Percentiles rank a stretch among this genome's conserved stretches.
Evolutionary conservation across 2,797 vertebrate species (phyloP).

Genomic region (Syngnathus rostellatus): DNA sequence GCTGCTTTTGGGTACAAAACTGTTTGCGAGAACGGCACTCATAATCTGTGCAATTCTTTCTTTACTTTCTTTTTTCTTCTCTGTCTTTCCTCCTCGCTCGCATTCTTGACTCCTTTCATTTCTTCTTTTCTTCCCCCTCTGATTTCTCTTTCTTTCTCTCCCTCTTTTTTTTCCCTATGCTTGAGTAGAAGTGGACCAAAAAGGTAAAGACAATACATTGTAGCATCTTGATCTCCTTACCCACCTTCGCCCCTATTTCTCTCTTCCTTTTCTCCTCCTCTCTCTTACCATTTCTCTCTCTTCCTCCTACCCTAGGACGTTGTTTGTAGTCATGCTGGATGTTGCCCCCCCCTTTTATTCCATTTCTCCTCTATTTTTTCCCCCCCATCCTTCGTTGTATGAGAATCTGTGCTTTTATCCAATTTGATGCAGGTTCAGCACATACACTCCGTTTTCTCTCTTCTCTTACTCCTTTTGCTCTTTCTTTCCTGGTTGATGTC

Average conservation of each 20-base stretch:
- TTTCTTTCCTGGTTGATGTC: slow-evolving; percentile 11
- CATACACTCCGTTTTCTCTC: slow-evolving; percentile 34
- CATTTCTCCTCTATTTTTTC: slow-evolving; percentile 47
- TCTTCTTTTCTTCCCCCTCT: slow-evolving; percentile 78
- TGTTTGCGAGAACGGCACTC: slow-evolving; percentile 58
- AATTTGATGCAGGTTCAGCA: slow-evolving; percentile 65
- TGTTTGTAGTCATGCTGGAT: slow-evolving; percentile 76
- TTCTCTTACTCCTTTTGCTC: slow-evolving; percentile 29
- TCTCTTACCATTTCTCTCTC: slow-evolving; percentile 58
- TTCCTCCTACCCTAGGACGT: slow-evolving; percentile 68
- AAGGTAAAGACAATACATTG: slow-evolving; percentile 89
- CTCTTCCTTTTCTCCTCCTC: slow-evolving; percentile 51
- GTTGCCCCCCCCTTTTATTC: slow-evolving; percentile 57
- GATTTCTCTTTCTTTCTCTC: slow-evolving; percentile 82
- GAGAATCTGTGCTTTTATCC: slow-evolving; percentile 55
- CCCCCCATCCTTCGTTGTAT: slow-evolving; percentile 60
- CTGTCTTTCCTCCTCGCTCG: slow-evolving; percentile 31
- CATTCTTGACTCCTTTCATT: slow-evolving; percentile 50
- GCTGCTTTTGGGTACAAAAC: slow-evolving; percentile 45
- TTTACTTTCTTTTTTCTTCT: slow-evolving; percentile 39
- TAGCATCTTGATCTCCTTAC: slow-evolving; percentile 72
- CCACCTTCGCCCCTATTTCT: slow-evolving; percentile 42
- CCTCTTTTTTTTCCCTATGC: slow-evolving; percentile 85
- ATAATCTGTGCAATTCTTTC: slow-evolving; percentile 60
- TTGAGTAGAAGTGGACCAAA: slow-evolving; percentile 98